Percentiles rank a stretch among this genome's conserved stretches.
These are phyloP conservation scores for Lampris megalopsis DNA, from an alignment of 2,113 vertebrate species.

Conservation along the genomic window DNA sequence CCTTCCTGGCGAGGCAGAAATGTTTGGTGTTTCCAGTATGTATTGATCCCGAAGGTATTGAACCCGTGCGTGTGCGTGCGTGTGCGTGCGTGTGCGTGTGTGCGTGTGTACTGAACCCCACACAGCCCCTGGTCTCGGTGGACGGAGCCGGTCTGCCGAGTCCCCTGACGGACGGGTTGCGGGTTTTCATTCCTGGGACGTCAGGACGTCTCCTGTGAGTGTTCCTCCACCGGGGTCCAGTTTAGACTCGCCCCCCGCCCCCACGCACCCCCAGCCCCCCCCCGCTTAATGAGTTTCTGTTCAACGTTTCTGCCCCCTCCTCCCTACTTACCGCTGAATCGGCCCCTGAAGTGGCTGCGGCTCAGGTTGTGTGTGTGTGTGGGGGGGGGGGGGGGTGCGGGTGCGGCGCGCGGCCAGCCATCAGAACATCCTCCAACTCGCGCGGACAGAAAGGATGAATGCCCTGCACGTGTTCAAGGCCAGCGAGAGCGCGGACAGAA, in stretches of 20 bases:
- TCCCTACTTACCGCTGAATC: slow-evolving; percentile 38
- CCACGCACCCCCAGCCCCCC: neutral
- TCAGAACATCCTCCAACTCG: slow-evolving; percentile 62
- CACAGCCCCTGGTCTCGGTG: slow-evolving; percentile 21
- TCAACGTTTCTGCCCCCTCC: neutral
- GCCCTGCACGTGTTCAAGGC: slow-evolving; percentile 67
- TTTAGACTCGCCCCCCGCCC: slow-evolving; percentile 9
- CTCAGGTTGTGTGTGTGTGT: slow-evolving; percentile 10
- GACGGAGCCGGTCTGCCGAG: slow-evolving; percentile 21
- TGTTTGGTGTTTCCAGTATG: too few relatives aligned
- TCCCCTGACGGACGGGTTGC: slow-evolving; percentile 6
- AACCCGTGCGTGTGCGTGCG: too few relatives aligned
- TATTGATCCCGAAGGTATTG: too few relatives aligned
- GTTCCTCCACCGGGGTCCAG: slow-evolving; percentile 34
- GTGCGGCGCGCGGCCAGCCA: slow-evolving; percentile 35
- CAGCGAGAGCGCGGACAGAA: slow-evolving; percentile 58
- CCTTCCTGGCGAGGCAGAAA: too few relatives aligned
- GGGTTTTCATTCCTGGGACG: slow-evolving; percentile 40
- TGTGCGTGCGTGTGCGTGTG: too few relatives aligned
- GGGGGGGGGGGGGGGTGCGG: slow-evolving; percentile 10
- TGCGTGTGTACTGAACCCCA: slow-evolving; percentile 7
- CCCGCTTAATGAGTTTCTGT: neutral
- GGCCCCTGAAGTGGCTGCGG: slow-evolving; percentile 35
- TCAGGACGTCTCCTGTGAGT: slow-evolving; percentile 45
- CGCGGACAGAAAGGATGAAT: slow-evolving; percentile 55